These are phyloP conservation scores for Anthopleura sola DNA, from an alignment of 64 coral and sea anemone species.

Conservation along the genomic window DNA sequence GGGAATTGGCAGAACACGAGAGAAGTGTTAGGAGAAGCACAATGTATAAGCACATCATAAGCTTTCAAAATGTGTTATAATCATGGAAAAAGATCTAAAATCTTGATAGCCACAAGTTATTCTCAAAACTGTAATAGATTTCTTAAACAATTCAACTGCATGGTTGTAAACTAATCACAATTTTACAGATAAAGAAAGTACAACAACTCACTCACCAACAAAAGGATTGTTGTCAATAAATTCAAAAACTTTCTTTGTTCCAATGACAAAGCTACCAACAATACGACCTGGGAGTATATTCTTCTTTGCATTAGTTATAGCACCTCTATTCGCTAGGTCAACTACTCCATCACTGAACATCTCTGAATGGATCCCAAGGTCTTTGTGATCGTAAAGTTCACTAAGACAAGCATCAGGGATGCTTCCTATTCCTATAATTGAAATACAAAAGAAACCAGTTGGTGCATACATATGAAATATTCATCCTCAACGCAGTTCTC, in stretches of 20 bases:
- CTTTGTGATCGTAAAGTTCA: constrained; percentile 71
- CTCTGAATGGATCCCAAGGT: constrained; percentile 94
- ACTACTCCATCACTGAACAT: constrained; percentile 99
- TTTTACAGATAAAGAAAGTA: not conserved
- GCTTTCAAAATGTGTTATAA: no score
- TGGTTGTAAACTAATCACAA: not conserved
- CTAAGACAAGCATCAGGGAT: constrained; percentile 87
- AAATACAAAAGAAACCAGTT: not conserved
- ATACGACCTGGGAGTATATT: constrained; percentile 76
- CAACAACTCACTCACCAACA: constrained; percentile 60
- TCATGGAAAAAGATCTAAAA: no score
- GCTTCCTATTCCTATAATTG: constrained; percentile 73
- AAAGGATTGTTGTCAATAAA: constrained; percentile 94
- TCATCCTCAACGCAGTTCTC: no score
- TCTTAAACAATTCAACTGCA: no score
- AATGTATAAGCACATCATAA: no score
- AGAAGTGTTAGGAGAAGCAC: no score
- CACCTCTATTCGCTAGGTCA: constrained; percentile 58
- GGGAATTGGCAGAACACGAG: no score
- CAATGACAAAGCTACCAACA: constrained; percentile 93
- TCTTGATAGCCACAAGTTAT: no score
- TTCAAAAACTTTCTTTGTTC: constrained; percentile 82
- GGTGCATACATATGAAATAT: no score
- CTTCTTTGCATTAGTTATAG: constrained; percentile 83
- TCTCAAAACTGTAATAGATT: no score